Conservation (phyloP, 2,797 vertebrate genomes). For the Nasua narica region DNA sequence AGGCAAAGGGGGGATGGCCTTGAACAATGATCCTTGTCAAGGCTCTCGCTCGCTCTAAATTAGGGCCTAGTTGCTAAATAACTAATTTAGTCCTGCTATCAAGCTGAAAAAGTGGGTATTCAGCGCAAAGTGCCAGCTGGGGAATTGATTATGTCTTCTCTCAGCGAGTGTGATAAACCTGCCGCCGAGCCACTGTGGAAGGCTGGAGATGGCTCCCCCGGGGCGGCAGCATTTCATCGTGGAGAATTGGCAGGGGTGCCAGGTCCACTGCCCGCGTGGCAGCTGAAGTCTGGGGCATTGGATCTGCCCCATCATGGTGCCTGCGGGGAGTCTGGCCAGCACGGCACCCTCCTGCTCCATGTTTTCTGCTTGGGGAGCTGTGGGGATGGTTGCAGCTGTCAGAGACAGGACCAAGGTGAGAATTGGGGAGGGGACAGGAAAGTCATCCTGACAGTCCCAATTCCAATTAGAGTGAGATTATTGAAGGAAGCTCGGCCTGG, state of each 20-base stretch:
- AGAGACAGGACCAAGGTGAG: slow-evolving; percentile 17
- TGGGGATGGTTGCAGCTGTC: slow-evolving; percentile 35
- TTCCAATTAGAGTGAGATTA: slow-evolving; percentile 52
- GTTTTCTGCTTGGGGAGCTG: slow-evolving; percentile 34
- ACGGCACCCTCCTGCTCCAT: not conserved
- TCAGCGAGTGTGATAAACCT: slow-evolving; percentile 87
- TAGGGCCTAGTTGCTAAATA: slow-evolving; percentile 90
- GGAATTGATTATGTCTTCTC: slow-evolving; percentile 91
- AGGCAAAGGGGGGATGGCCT: slow-evolving; percentile 84
- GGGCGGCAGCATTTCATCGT: slow-evolving; percentile 65
- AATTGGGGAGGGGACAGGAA: slow-evolving; percentile 9
- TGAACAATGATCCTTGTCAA: slow-evolving; percentile 91
- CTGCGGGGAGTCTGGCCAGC: not conserved
- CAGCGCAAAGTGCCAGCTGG: slow-evolving; percentile 87
- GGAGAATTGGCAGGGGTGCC: slow-evolving; percentile 58
- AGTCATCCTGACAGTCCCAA: not conserved
- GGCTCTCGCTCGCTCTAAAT: slow-evolving; percentile 89
- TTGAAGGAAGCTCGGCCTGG: not conserved
- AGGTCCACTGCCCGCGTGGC: slow-evolving; percentile 56
- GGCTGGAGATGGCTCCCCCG: slow-evolving; percentile 79
- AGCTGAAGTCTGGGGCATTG: slow-evolving; percentile 59
- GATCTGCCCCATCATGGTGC: not conserved
- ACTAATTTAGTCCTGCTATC: slow-evolving; percentile 91
- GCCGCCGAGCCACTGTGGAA: slow-evolving; percentile 76
- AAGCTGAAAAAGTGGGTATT: slow-evolving; percentile 91